Evolutionary conservation across 2,888 invertebrate species (phyloP), one percentile per base, ranked within the genome.

Genomic region (Cetonia aurata): DNA sequence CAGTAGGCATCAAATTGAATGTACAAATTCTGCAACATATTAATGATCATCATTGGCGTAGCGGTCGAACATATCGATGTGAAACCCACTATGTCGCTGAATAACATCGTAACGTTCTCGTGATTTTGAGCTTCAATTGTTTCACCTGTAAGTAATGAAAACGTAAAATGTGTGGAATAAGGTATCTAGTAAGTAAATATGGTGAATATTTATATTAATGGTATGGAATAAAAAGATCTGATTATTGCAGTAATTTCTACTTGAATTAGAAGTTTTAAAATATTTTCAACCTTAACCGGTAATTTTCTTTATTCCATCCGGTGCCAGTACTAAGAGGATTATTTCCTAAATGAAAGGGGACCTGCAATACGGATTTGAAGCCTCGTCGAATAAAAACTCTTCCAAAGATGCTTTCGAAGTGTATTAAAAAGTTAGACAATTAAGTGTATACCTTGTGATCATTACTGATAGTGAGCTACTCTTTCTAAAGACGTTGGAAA

Each of bases 21-120:
- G 86, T 98, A 98, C 57, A 98, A 87, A 77, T 93, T 92, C 82
- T 96, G 96, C 59, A 98, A 88, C 96, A 98, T 97, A 79, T 92
- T 95, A 79, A 98, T 96, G 55, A 96, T 96, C 94, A 95, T 95
- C 90, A 98, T 94, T 0, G 97, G 97, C 0, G 96, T 96, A 17
- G 96, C 95, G 0, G 96, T 94, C 0, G 96, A 95, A 80, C 98
- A 98, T 80, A 98, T 98, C 42, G 96, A 95, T 0, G 97, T 98
- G 84, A 98, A 98, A 17, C 97, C 97, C 0, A 98, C 97, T 68
- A 98, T 96, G 80, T 98, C 97, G 79, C 96, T 96, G 86, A 98
- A 98, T 56, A 98, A 86, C 93, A 97, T 96, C 0, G 97, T 96
- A 66, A 97, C 97, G 83, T 96, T 91, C 76, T 96, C 94, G 83